Percentiles rank a stretch among this genome's conserved stretches.
Evolutionary conservation across 2,888 invertebrate genomes (phyloP).

Genomic region (Chorisops tibialis): DNA sequence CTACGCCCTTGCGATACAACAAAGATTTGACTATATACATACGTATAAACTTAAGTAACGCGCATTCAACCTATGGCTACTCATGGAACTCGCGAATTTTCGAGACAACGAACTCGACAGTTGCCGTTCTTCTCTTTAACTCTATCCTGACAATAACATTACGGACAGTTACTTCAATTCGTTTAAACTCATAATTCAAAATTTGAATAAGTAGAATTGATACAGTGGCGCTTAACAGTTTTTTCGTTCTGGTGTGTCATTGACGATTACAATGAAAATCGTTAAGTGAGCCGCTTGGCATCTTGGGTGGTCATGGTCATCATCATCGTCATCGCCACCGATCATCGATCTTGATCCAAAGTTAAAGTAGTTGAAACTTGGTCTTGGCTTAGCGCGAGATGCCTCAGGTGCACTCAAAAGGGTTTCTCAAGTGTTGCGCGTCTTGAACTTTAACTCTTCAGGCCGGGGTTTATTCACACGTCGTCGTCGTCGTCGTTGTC

Average conservation of each 20-base stretch:
- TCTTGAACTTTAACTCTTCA: conserved; percentile 26
- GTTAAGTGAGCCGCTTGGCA: conserved; percentile 1
- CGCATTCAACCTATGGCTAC: no score
- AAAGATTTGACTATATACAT: no score
- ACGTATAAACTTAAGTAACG: no score
- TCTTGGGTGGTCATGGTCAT: conserved; percentile 24
- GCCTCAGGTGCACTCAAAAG: conserved; percentile 16
- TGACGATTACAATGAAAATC: not conserved
- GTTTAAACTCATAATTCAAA: no score
- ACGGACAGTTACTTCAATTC: no score
- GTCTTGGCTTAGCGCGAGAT: conserved; percentile 1
- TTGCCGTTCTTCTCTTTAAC: no score
- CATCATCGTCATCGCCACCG: conserved; percentile 24
- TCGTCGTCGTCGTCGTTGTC: not conserved
- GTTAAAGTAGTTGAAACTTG: not conserved
- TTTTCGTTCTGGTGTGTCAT: conserved; percentile 3
- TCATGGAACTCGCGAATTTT: no score
- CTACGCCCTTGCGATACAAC: no score
- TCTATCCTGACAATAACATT: no score
- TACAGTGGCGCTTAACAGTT: conserved; percentile 21
- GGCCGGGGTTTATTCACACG: conserved; percentile 23
- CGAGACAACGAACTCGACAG: no score
- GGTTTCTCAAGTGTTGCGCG: conserved; percentile 20
- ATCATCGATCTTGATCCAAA: conserved; percentile 13
- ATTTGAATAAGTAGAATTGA: no score